Conservation (phyloP, 2,797 vertebrate species). For the Bufotes viridis region DNA sequence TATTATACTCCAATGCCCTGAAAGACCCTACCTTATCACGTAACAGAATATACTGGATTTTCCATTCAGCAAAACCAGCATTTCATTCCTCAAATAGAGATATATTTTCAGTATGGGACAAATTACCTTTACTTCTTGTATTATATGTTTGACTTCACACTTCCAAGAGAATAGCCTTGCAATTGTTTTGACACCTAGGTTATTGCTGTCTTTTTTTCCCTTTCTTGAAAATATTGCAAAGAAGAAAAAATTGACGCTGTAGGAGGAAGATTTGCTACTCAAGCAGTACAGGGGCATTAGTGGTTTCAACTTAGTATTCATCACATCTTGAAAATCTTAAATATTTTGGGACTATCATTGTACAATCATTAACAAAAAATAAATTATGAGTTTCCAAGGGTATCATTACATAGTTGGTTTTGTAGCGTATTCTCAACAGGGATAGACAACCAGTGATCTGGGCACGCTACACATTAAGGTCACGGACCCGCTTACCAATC, state of each 20-base stretch:
- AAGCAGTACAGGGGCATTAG: not conserved
- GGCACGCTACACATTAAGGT: too few relatives aligned
- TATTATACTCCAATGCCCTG: not conserved
- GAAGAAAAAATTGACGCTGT: not conserved
- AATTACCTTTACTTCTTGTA: constrained; percentile 38
- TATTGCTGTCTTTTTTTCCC: constrained; percentile 8
- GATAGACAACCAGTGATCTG: too few relatives aligned
- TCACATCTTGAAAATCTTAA: not conserved
- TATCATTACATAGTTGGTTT: too few relatives aligned
- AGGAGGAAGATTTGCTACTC: not conserved
- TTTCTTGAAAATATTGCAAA: constrained; percentile 1
- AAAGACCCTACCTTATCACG: not conserved
- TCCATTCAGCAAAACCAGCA: not conserved
- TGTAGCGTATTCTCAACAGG: too few relatives aligned
- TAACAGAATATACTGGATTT: not conserved
- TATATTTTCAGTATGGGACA: constrained; percentile 29
- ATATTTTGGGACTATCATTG: not conserved
- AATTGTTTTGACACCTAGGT: constrained; percentile 33
- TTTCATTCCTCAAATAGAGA: constrained; percentile 11
- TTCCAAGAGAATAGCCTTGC: constrained; percentile 28
- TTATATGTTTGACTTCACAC: constrained; percentile 42
- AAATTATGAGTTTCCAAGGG: not conserved
- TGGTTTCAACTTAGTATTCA: not conserved
- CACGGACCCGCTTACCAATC: too few relatives aligned
- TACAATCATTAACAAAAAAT: not conserved